phyloP scores from a whole-genome alignment of 1,140 invertebrate genomes.

The Hylaeus volcanicus region DNA sequence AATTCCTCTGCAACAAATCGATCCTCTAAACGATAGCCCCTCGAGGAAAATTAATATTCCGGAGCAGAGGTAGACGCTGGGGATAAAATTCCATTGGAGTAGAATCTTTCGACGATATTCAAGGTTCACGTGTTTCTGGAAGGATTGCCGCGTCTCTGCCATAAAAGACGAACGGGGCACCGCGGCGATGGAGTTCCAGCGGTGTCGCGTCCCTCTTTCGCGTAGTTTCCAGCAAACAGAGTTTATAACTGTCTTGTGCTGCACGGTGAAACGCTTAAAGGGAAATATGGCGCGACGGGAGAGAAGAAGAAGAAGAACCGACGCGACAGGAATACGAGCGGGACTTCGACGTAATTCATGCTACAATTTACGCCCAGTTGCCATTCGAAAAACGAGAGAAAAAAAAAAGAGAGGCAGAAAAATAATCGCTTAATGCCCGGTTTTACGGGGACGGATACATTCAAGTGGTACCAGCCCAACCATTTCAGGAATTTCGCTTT shows the following conservation, averaged over 20 bases:
- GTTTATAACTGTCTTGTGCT: conserved; percentile 48
- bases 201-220: conserved; percentile 27
- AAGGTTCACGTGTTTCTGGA: background rate
- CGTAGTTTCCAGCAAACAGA: conserved; percentile 17
- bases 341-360: conserved; percentile 18
- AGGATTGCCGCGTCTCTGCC: background rate
- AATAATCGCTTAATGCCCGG: conserved; percentile 13
- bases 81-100: background rate
- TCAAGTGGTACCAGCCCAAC: background rate
- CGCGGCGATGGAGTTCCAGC: conserved; percentile 6
- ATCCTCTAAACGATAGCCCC: no score
- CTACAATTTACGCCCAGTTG: conserved; percentile 8
- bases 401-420: background rate
- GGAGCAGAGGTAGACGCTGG: no score
- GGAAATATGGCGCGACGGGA: conserved; percentile 13
- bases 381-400: background rate
- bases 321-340: conserved; percentile 1
- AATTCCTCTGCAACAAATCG: no score
- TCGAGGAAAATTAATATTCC: no score
- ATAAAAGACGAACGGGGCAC: conserved; percentile 14
- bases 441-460: conserved; percentile 9
- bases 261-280: conserved; percentile 4
- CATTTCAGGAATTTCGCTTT: conserved; percentile 14
- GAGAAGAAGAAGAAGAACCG: conserved; percentile 1
- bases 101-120: background rate